Conservation (phyloP, 2,113 vertebrate species). For the Cichladusa arquata region DNA sequence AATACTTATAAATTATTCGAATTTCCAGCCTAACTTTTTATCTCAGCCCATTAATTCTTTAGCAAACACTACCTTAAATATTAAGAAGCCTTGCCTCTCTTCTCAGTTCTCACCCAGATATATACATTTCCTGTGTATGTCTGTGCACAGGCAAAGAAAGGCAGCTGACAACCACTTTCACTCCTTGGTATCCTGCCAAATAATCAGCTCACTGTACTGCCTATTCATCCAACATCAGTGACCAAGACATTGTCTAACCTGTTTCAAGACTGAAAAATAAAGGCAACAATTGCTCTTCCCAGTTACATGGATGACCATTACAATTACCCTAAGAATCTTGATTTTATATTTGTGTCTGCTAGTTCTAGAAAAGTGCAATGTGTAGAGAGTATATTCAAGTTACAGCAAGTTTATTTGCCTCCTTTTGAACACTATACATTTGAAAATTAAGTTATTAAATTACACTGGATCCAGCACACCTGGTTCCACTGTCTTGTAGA, state of each 20-base stretch:
- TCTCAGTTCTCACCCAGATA: neutral
- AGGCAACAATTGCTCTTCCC: neutral
- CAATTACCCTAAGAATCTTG: neutral
- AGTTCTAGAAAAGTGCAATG: slow-evolving; percentile 21
- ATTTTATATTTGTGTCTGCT: neutral
- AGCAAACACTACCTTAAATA: neutral
- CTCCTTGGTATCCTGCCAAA: neutral
- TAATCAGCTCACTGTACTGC: neutral
- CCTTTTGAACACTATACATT: neutral
- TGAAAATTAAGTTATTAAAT: slow-evolving; percentile 33
- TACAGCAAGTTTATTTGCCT: slow-evolving; percentile 2
- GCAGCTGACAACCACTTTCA: neutral
- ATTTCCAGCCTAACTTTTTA: neutral
- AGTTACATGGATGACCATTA: neutral
- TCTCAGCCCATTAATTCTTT: neutral
- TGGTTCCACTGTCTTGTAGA: slow-evolving; percentile 76
- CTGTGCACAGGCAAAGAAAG: neutral
- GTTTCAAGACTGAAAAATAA: neutral
- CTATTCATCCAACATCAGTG: neutral
- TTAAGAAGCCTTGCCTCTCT: neutral
- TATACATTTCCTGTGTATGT: neutral
- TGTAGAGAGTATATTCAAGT: neutral
- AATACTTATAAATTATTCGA: neutral
- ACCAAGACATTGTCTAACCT: neutral
- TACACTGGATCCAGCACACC: neutral